phyloP scores from a whole-genome alignment of 1,140 invertebrate genomes.

The Sesamia nonagrioides region DNA sequence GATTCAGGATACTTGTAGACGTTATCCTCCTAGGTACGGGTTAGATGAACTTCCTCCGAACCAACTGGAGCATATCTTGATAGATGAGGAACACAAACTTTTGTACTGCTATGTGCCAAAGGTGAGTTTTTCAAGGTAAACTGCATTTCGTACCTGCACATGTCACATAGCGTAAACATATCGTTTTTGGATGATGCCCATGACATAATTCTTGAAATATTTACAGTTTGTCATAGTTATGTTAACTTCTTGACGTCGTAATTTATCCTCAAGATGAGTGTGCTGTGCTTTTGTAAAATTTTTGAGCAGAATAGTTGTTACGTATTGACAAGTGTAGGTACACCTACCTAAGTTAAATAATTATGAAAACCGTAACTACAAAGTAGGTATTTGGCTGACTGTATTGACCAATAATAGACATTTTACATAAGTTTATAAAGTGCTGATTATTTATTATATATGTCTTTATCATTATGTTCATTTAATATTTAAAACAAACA shows the following conservation, averaged over 20 bases:
- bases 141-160: constrained; percentile 13
- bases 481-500: no score
- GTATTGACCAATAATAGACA: no score
- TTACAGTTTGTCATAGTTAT: constrained; percentile 6
- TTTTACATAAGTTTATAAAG: no score
- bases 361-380: no score
- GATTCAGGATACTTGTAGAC: constrained; percentile 90
- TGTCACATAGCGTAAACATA: background rate
- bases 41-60: constrained; percentile 86
- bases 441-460: no score
- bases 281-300: constrained; percentile 1
- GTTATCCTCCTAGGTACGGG: constrained; percentile 75
- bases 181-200: background rate
- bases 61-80: constrained; percentile 92
- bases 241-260: background rate
- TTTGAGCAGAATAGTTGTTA: background rate
- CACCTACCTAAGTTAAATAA: no score
- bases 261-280: constrained; percentile 22
- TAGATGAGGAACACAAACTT: constrained; percentile 93
- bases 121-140: constrained; percentile 88
- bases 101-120: constrained; percentile 98
- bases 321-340: no score
- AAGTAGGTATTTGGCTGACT: no score
- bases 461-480: no score
- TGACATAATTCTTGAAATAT: constrained; percentile 1